Percentiles rank a stretch among this genome's conserved stretches.
Conservation (phyloP, 2,888 invertebrate genomes). For the Tanytarsus gracilentus region DNA sequence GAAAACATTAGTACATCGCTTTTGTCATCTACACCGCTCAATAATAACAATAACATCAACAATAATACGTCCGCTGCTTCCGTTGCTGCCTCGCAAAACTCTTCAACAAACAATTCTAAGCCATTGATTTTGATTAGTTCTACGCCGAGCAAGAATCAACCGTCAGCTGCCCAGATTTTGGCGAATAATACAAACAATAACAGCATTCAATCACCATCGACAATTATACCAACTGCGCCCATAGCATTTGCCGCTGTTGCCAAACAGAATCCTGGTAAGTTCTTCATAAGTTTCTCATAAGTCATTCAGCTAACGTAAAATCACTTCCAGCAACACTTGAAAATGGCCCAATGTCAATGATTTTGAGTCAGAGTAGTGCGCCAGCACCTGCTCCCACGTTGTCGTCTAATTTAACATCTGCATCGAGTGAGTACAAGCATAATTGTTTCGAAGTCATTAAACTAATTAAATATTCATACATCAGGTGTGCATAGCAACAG, state of each 20-base stretch:
- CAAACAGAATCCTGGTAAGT: conserved; percentile 45
- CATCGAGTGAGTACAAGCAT: conserved; percentile 1
- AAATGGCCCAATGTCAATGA: conserved; percentile 23
- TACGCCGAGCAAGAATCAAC: conserved; percentile 42
- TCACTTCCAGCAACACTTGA: conserved; percentile 17
- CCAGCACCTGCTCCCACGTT: conserved; percentile 34
- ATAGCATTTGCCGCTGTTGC: conserved; percentile 58
- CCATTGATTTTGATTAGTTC: conserved; percentile 42
- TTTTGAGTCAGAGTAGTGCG: conserved; percentile 32
- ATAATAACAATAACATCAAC: conserved; percentile 17
- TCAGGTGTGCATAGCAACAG: conserved; percentile 29
- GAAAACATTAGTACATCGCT: conserved; percentile 33
- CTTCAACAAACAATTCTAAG: conserved; percentile 31
- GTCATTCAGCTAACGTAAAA: neutral
- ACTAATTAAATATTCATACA: neutral
- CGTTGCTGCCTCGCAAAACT: conserved; percentile 28
- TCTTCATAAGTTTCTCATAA: neutral
- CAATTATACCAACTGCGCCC: conserved; percentile 43
- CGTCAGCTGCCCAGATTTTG: conserved; percentile 34
- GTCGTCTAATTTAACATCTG: neutral
- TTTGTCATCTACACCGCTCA: conserved; percentile 11
- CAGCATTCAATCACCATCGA: conserved; percentile 35
- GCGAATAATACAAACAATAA: conserved; percentile 35
- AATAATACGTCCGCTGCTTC: conserved; percentile 27
- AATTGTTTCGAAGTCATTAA: neutral